phyloP scores from a whole-genome alignment of 2,113 vertebrate species.

The Pithys albifrons region DNA sequence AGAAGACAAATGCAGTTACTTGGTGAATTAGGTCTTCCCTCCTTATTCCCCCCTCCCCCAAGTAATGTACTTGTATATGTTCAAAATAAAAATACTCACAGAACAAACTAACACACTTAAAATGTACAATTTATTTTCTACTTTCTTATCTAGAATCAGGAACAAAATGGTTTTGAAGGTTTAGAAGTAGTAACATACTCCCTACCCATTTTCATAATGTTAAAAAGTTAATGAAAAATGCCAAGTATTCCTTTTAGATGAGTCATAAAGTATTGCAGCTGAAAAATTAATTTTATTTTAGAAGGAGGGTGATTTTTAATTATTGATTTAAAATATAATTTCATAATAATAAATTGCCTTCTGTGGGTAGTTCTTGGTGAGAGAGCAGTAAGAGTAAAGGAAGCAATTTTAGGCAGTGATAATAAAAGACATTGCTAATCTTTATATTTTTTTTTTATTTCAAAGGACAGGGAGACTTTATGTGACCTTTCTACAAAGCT shows the following conservation, averaged over 20 bases:
- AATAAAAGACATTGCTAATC: not conserved
- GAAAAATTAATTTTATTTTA: conserved; percentile 1
- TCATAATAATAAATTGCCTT: not conserved
- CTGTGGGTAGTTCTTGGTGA: not conserved
- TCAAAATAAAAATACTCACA: not conserved
- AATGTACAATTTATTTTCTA: not conserved
- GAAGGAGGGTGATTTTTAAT: not conserved
- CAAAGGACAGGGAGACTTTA: not conserved
- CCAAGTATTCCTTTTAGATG: not conserved
- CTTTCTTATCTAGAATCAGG: not conserved
- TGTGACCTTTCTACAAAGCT: not conserved
- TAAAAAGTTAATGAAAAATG: conserved; percentile 3
- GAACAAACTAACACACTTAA: not conserved
- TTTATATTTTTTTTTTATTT: not conserved
- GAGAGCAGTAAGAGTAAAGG: not conserved
- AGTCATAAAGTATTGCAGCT: not conserved
- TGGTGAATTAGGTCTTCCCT: not conserved
- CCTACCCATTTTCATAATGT: not conserved
- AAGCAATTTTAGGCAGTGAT: not conserved
- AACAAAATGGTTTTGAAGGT: not conserved
- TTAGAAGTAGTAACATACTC: not conserved
- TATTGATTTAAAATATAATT: not conserved
- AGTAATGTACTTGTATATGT: not conserved
- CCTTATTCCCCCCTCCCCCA: rapidly evolving
- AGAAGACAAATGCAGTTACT: not conserved